Evolutionary conservation across 2,888 invertebrate genomes (phyloP).

Genomic region (Drosophila diplacantha): DNA sequence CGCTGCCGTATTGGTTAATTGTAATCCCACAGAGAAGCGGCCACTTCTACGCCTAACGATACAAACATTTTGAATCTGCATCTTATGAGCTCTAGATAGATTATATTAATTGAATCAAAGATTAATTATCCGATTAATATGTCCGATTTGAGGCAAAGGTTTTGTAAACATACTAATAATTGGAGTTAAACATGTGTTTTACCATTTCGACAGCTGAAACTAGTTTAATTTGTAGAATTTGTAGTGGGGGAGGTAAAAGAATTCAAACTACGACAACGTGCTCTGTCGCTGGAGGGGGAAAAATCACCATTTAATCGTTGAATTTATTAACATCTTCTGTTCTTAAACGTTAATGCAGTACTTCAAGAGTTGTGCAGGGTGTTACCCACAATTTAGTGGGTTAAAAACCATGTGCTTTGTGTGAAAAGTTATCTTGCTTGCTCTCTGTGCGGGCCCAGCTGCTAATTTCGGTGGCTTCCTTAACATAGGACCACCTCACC

Average conservation of each 20-base stretch:
- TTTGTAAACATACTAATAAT: background rate
- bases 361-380: background rate
- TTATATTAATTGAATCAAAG: background rate
- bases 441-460: constrained; percentile 12
- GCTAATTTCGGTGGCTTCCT: constrained; percentile 1
- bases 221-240: too few species aligned
- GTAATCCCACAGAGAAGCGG: background rate
- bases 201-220: background rate
- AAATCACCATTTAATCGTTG: fast-evolving
- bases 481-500: constrained; percentile 22
- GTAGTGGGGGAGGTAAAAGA: background rate
- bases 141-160: background rate
- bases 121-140: background rate
- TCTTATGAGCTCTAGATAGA: background rate
- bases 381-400: too few species aligned
- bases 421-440: too few species aligned
- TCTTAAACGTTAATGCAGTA: too few species aligned
- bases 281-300: background rate
- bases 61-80: background rate
- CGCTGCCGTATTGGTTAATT: too few species aligned
- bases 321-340: background rate
- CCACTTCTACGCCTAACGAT: too few species aligned
- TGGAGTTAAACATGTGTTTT: background rate
- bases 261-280: background rate
- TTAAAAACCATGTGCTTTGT: constrained; percentile 2